Evolutionary conservation across 2,888 invertebrate species (phyloP).

Genomic region (Harpalus rubripes): DNA sequence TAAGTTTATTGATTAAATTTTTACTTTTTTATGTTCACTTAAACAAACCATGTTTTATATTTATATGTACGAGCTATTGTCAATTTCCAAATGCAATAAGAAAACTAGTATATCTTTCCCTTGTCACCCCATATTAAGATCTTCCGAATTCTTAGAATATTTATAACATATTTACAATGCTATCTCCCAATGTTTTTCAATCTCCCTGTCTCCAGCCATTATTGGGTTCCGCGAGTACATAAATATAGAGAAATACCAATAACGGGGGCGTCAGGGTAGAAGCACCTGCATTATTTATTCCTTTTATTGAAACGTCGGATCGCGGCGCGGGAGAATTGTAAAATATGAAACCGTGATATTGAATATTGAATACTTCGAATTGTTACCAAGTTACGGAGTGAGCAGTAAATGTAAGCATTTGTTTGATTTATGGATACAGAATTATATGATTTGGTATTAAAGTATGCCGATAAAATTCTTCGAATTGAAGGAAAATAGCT

Average conservation of each 20-base stretch:
- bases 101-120: background rate
- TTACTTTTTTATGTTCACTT: too few relatives aligned
- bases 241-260: slow-evolving; percentile 65
- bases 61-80: background rate
- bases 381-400: slow-evolving; percentile 13
- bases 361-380: slow-evolving; percentile 58
- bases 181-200: slow-evolving; percentile 61
- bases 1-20: too few relatives aligned
- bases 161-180: slow-evolving; percentile 58
- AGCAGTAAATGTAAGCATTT: slow-evolving; percentile 5
- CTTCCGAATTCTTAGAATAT: slow-evolving; percentile 47
- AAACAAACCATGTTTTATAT: too few relatives aligned
- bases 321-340: slow-evolving; percentile 32
- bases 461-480: background rate
- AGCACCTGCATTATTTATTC: slow-evolving; percentile 60
- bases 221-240: slow-evolving; percentile 62
- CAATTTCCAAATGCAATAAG: background rate
- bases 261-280: slow-evolving; percentile 58
- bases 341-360: slow-evolving; percentile 56
- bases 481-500: background rate
- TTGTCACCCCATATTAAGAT: slow-evolving; percentile 38
- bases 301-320: slow-evolving; percentile 57
- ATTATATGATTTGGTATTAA: background rate
- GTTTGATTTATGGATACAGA: background rate
- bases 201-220: slow-evolving; percentile 52